Evolutionary conservation across 2,113 vertebrate species (phyloP).

Genomic region (Macquaria australasica): DNA sequence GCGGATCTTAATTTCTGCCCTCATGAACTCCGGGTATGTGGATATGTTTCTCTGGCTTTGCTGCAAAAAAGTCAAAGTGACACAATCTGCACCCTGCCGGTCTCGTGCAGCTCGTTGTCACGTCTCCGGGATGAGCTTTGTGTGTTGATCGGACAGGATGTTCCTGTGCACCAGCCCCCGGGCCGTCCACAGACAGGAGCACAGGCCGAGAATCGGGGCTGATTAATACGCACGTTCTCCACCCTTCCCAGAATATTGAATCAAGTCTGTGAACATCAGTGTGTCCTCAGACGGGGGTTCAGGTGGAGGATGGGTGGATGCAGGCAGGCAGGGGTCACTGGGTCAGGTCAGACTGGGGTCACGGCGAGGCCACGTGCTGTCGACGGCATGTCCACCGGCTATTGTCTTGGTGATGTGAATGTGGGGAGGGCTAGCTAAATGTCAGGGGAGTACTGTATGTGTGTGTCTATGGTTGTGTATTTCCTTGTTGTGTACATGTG

Average conservation of each 20-base stretch:
- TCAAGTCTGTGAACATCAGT: conserved; percentile 18
- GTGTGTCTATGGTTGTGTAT: not conserved
- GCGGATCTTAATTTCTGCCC: too few relatives aligned
- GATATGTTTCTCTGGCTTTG: not conserved
- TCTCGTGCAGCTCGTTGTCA: not conserved
- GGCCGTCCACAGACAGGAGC: not conserved
- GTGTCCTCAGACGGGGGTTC: conserved; percentile 24
- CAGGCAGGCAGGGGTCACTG: conserved; percentile 44
- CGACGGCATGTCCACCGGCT: not conserved
- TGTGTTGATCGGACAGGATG: conserved; percentile 48
- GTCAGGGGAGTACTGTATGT: not conserved
- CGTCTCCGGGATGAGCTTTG: not conserved
- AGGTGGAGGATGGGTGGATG: conserved; percentile 37
- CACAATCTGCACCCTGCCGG: not conserved
- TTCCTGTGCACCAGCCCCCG: conserved; percentile 27
- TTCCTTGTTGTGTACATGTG: not conserved
- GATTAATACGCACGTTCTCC: conserved; percentile 6
- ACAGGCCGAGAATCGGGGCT: not conserved
- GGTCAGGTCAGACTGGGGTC: conserved; percentile 56
- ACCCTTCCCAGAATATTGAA: conserved; percentile 29
- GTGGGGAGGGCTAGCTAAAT: not conserved
- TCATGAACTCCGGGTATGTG: not conserved
- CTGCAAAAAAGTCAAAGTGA: not conserved
- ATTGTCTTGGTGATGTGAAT: conserved; percentile 32
- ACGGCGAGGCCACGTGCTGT: conserved; percentile 18